phyloP scores from a whole-genome alignment of 2,888 invertebrate species.

The Myathropa florea region DNA sequence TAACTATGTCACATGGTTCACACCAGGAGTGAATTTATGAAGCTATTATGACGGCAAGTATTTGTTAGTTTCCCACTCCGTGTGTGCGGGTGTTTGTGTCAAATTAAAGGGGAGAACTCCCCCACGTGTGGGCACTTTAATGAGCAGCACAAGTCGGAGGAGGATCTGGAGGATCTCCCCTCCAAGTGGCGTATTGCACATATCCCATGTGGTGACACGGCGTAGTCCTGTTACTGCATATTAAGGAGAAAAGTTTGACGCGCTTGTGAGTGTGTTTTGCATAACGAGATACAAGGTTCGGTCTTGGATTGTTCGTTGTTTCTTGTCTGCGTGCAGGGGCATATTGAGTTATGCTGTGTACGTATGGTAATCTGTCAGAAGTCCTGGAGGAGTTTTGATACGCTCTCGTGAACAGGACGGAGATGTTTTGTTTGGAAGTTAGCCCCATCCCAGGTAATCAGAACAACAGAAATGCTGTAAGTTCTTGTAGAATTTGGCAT shows the following conservation, averaged over 20 bases:
- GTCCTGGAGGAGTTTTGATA: background rate
- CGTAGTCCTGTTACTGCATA: slow-evolving; percentile 7
- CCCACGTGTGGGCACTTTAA: slow-evolving; percentile 16
- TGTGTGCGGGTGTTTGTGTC: background rate
- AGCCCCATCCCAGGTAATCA: too few species aligned
- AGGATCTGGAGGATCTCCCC: background rate
- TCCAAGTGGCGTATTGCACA: slow-evolving; percentile 4
- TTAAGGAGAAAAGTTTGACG: background rate
- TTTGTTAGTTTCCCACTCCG: background rate
- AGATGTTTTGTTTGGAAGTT: background rate
- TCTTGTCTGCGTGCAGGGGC: background rate
- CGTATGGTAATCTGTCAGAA: background rate
- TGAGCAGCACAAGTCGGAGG: background rate
- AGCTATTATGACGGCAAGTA: slow-evolving; percentile 10
- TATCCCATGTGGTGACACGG: slow-evolving; percentile 6
- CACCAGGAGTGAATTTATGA: slow-evolving; percentile 46
- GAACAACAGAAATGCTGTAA: too few species aligned
- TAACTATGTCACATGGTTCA: slow-evolving; percentile 57
- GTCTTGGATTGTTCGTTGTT: background rate
- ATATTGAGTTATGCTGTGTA: background rate
- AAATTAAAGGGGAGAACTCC: slow-evolving; percentile 25
- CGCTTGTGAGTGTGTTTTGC: background rate
- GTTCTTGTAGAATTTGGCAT: background rate
- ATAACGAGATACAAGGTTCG: background rate
- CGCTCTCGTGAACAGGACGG: background rate